Percentiles rank a stretch among this genome's conserved stretches.
Evolutionary conservation across 30 jellyfish, hydroid and myxozoan genomes (phyloP).

Genomic region (Haliclystus octoradiatus): DNA sequence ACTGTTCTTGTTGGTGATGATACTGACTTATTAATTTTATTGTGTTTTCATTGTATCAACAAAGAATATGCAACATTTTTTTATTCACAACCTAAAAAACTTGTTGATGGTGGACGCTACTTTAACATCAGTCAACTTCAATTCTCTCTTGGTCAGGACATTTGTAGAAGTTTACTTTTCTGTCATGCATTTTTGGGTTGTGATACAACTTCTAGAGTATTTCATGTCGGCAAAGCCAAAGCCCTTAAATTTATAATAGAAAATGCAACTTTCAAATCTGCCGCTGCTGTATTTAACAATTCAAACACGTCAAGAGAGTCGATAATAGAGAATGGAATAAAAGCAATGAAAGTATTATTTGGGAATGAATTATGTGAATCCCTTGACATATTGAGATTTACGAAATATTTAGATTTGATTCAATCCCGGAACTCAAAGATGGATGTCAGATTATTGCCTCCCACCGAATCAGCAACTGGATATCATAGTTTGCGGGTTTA

Average conservation of each 20-base stretch:
- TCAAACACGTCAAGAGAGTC: no score
- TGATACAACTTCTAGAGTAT: not conserved
- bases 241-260: not conserved
- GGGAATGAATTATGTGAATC: no score
- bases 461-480: slow-evolving; percentile 25
- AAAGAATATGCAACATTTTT: no score
- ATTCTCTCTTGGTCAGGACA: not conserved
- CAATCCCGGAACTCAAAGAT: no score
- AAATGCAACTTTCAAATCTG: not conserved
- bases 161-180: not conserved
- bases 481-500: slow-evolving; percentile 25
- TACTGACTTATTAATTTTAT: not conserved
- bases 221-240: not conserved
- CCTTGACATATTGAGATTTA: no score
- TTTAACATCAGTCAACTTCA: no score
- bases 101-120: not conserved
- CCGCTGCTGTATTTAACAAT: not conserved
- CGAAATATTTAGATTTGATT: no score
- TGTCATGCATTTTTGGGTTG: not conserved
- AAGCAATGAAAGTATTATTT: no score
- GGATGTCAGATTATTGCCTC: no score
- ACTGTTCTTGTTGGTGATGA: not conserved
- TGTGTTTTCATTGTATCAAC: no score
- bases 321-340: no score
- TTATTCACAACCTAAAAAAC: not conserved